Percentiles rank a stretch among this genome's conserved stretches.
Conservation (phyloP, 2,888 invertebrate species). For the Congeria kusceri region DNA sequence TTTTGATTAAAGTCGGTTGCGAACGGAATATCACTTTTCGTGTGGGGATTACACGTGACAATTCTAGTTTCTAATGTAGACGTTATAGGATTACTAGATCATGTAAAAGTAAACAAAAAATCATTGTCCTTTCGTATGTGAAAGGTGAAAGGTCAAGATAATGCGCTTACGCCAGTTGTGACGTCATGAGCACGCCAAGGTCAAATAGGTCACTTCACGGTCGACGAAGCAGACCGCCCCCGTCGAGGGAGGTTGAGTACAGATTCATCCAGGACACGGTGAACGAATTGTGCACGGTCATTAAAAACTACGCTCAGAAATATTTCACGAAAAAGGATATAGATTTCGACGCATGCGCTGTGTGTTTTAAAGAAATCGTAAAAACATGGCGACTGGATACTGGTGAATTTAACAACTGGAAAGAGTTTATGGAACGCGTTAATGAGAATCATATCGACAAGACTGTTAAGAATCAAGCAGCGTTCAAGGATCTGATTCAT, state of each 20-base stretch:
- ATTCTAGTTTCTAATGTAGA: too few species aligned
- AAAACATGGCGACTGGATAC: conserved; percentile 60
- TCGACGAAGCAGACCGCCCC: conserved; percentile 62
- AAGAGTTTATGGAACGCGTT: conserved; percentile 67
- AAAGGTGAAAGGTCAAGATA: not conserved
- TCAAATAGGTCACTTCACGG: conserved; percentile 33
- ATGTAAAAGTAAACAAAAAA: not conserved
- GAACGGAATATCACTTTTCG: too few species aligned
- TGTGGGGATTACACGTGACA: too few species aligned
- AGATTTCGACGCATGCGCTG: conserved; percentile 60
- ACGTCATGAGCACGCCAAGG: conserved; percentile 30
- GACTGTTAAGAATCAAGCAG: conserved; percentile 47
- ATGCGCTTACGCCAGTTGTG: not conserved
- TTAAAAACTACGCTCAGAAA: conserved; percentile 69
- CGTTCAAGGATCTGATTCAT: conserved; percentile 61
- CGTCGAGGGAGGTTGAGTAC: conserved; percentile 71
- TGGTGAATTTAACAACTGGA: conserved; percentile 65
- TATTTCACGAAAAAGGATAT: conserved; percentile 60
- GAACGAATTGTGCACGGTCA: conserved; percentile 68
- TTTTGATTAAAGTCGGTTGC: too few species aligned
- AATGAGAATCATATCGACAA: conserved; percentile 56
- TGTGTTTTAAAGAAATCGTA: conserved; percentile 61
- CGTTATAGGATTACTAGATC: too few species aligned
- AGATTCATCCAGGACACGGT: conserved; percentile 68
- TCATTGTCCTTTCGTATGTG: not conserved